Evolutionary conservation across 2,113 vertebrate species (phyloP).

Genomic region (mouse (Mus musculus)): GRCm39 chr10:3434001-3434500

Average conservation of each 20-base stretch:
- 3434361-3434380: background rate
- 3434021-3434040: background rate
- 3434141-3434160: background rate
- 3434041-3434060: background rate
- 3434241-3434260: background rate
- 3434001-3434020: background rate
- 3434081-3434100: background rate
- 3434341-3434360: background rate
- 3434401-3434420: background rate
- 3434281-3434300: background rate
- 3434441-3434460: background rate
- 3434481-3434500: background rate
- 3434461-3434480: background rate
- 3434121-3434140: background rate
- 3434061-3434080: background rate
- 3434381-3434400: background rate
- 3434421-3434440: background rate
- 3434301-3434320: background rate
- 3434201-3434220: background rate
- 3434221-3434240: background rate
- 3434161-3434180: background rate
- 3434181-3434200: background rate
- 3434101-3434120: background rate
- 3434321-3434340: background rate
- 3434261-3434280: background rate